phyloP scores from a whole-genome alignment of 2,113 vertebrate genomes.

The Ammodramus savannarum region DNA sequence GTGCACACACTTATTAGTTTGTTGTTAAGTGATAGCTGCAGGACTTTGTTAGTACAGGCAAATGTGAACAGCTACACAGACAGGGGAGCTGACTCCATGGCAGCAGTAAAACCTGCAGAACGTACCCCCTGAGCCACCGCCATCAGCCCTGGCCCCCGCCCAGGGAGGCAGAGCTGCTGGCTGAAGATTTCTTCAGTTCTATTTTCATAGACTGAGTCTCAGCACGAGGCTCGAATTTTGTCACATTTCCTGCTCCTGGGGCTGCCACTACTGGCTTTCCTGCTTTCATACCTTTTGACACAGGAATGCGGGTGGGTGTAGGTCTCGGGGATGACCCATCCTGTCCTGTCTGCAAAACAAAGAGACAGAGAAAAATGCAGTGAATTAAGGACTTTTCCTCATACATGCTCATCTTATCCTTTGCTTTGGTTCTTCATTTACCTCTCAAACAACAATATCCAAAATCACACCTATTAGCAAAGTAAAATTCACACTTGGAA shows the following conservation, averaged over 20 bases:
- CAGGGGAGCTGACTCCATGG: slow-evolving; percentile 47
- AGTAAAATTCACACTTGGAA: not conserved
- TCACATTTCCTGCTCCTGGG: slow-evolving; percentile 84
- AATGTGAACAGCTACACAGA: slow-evolving; percentile 43
- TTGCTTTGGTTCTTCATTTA: not conserved
- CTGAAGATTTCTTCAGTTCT: slow-evolving; percentile 90
- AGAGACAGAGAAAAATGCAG: slow-evolving; percentile 16
- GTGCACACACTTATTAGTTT: slow-evolving; percentile 65
- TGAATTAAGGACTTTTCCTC: not conserved
- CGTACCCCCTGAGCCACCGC: slow-evolving; percentile 76
- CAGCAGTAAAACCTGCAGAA: slow-evolving; percentile 70
- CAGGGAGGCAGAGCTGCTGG: slow-evolving; percentile 77
- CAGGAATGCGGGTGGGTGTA: slow-evolving; percentile 88
- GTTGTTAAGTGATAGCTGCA: slow-evolving; percentile 57
- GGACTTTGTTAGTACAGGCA: slow-evolving; percentile 68
- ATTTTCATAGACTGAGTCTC: slow-evolving; percentile 94
- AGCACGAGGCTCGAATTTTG: slow-evolving; percentile 86
- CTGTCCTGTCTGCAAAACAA: slow-evolving; percentile 81
- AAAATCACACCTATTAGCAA: not conserved
- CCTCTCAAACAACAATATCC: not conserved
- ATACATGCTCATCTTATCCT: not conserved
- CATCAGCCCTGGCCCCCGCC: slow-evolving; percentile 86
- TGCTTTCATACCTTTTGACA: slow-evolving; percentile 93
- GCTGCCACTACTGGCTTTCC: slow-evolving; percentile 86
- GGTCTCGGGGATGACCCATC: slow-evolving; percentile 83